phyloP scores from a whole-genome alignment of 1,140 invertebrate genomes.

The Palaemon carinicauda region DNA sequence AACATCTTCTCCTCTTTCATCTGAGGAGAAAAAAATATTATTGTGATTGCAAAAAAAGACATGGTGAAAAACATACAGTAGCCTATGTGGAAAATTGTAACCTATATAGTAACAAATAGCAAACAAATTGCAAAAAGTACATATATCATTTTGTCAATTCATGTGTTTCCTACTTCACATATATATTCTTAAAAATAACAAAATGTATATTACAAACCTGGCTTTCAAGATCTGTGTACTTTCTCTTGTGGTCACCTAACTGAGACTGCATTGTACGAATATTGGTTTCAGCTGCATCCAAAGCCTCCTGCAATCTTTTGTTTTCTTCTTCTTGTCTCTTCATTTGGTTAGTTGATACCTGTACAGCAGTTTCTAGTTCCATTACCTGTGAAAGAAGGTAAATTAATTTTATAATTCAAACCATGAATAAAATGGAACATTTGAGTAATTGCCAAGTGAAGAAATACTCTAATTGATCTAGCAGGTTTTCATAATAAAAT shows the following conservation, averaged over 20 bases:
- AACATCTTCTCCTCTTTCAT: slow-evolving; percentile 95
- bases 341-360: slow-evolving; percentile 93
- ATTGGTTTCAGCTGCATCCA: slow-evolving; percentile 76
- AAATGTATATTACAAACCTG: slow-evolving; percentile 67
- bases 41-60: too few species aligned
- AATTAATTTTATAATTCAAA: too few species aligned
- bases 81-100: not conserved
- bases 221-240: slow-evolving; percentile 86
- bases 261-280: slow-evolving; percentile 80
- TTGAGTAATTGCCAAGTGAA: too few species aligned
- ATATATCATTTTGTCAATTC: not conserved
- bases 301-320: slow-evolving; percentile 78
- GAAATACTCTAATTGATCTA: too few species aligned
- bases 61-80: not conserved
- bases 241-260: slow-evolving; percentile 85
- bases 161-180: not conserved
- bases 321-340: slow-evolving; percentile 93
- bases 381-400: slow-evolving; percentile 73
- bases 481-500: too few species aligned
- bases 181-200: not conserved
- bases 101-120: not conserved
- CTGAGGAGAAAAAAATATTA: slow-evolving; percentile 63
- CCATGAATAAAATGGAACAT: too few species aligned
- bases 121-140: not conserved
- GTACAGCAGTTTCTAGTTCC: slow-evolving; percentile 95